Conservation (phyloP, 2,888 invertebrate species). For the Odontothrips loti region DNA sequence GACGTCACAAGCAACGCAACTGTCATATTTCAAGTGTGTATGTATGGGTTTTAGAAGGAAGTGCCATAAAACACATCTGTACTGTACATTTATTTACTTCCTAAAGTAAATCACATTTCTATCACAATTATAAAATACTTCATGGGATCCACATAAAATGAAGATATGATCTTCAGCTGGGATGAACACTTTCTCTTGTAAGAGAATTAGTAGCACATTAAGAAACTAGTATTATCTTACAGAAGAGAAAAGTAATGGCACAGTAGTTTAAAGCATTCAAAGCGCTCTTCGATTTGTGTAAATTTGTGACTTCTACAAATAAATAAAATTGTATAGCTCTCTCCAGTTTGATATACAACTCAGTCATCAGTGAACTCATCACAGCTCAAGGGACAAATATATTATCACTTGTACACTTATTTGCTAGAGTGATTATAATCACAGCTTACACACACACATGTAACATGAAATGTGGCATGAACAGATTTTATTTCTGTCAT, state of each 20-base stretch:
- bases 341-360: background rate
- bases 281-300: background rate
- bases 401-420: background rate
- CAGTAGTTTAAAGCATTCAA: background rate
- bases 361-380: conserved; percentile 13
- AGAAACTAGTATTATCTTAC: background rate
- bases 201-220: background rate
- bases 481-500: background rate
- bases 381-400: background rate
- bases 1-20: no score
- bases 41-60: no score
- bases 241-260: background rate
- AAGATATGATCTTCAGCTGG: background rate
- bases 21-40: no score
- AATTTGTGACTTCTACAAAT: background rate
- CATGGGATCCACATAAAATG: background rate
- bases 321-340: background rate
- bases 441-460: background rate
- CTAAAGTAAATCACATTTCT: background rate
- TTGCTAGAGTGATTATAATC: background rate
- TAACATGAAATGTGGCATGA: background rate
- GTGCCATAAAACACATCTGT: no score
- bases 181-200: background rate
- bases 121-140: background rate
- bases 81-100: background rate